Evolutionary conservation across 2,888 invertebrate species (phyloP), one percentile per base, ranked within the genome.

Genomic region (Argyra leucocephala): DNA sequence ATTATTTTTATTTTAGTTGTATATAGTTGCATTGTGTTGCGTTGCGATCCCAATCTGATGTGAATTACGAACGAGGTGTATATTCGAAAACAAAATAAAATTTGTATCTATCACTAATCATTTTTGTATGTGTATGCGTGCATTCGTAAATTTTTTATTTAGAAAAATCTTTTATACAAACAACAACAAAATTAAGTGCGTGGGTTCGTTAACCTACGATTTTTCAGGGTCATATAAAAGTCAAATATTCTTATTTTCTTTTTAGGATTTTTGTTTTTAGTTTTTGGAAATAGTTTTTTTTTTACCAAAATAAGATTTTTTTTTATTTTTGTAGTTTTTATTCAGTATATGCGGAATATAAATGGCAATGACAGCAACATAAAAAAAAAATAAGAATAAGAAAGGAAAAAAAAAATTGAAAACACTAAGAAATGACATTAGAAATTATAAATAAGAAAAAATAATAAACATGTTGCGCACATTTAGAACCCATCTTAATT

Each of bases 161-260:
- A n/a, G n/a, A n/a, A 31, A 31, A 31, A 31, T 31, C 5, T 31
- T n/a, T n/a, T 31, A 31, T 18, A 48, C 48, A n/a, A n/a, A n/a
- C n/a, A n/a, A n/a, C n/a, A n/a, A n/a, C 48, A 48, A 15, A 48
- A 63, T 68, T 67, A 66, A 66, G 64, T 66, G 71, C 71, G 72
- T 73, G 73, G 73, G 73, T 73, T 69, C 73, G 73, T 72, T 73
- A 71, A 71, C 71, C 73, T 69, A 70, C 67, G 71, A 69, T 69
- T 69, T 67, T 72, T 73, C 73, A 73, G 71, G 72, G 73, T 73
- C 73, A 72, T 70, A 71, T 72, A 71, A 67, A 73, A 72, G 72
- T 73, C 72, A 72, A 71, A 72, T 66, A 68, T 64, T 48, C 65
- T 65, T 65, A 66, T 69, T 67, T 65, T 63, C 64, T 64, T 61